phyloP scores from a whole-genome alignment of 2,888 invertebrate genomes.

The Agrochola lychnidis region DNA sequence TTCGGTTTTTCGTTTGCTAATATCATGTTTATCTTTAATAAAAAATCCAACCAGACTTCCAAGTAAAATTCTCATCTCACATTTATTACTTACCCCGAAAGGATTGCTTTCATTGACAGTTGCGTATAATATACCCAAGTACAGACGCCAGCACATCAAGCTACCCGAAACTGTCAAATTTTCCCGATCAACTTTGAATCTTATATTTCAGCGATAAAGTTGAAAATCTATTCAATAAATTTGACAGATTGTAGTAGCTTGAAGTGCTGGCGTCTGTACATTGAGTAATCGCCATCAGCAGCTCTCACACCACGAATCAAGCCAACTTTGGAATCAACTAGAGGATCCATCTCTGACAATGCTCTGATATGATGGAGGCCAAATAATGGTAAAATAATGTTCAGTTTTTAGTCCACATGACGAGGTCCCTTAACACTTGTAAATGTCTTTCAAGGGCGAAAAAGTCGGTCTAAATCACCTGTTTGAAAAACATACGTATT shows the following conservation, averaged over 20 bases:
- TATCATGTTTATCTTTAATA: too few species aligned
- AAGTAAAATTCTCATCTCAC: not conserved
- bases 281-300: constrained; percentile 74
- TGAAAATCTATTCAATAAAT: too few species aligned
- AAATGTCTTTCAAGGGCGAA: not conserved
- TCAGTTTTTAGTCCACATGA: constrained; percentile 50
- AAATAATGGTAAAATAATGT: constrained; percentile 40
- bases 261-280: too few species aligned
- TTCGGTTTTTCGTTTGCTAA: not conserved
- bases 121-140: constrained; percentile 79
- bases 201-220: too few species aligned
- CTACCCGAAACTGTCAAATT: too few species aligned
- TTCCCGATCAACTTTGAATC: too few species aligned
- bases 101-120: constrained; percentile 73
- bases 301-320: constrained; percentile 74
- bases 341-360: constrained; percentile 66
- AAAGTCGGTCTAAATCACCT: not conserved
- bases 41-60: not conserved
- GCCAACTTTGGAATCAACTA: constrained; percentile 74
- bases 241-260: too few species aligned
- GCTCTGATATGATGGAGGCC: constrained; percentile 46
- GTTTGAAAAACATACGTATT: not conserved
- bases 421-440: constrained; percentile 6
- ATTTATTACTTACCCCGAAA: constrained; percentile 72
- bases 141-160: too few species aligned